These are phyloP conservation scores for Lasiurus borealis DNA, from an alignment of 2,113 vertebrate species.

Conservation along the genomic window DNA sequence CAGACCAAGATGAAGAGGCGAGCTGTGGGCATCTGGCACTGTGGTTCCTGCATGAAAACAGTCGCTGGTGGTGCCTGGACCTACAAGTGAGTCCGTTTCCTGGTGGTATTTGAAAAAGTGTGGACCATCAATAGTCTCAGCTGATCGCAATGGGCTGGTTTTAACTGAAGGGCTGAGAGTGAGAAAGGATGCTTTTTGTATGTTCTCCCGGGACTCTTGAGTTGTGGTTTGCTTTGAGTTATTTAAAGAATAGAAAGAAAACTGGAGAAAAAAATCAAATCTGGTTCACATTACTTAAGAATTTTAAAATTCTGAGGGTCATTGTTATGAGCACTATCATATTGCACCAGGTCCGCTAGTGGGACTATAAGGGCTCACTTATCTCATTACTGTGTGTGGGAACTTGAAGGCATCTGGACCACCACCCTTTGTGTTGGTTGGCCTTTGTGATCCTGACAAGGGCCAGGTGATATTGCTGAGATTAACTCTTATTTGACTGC, in stretches of 20 bases:
- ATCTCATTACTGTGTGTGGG: neutral
- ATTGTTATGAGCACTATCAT: neutral
- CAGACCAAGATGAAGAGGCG: constrained; percentile 99
- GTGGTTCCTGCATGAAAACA: constrained; percentile 98
- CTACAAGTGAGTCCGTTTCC: constrained; percentile 92
- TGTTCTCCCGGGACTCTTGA: neutral
- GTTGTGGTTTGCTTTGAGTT: neutral
- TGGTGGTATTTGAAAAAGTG: neutral
- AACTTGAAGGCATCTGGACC: neutral
- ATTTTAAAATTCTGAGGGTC: neutral
- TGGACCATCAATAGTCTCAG: neutral
- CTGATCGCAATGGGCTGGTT: neutral
- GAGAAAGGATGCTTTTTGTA: neutral
- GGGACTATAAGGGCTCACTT: neutral
- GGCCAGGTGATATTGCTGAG: neutral
- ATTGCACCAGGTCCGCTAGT: neutral
- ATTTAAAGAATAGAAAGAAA: neutral
- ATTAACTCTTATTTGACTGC: too few species aligned
- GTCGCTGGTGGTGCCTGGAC: constrained; percentile 99
- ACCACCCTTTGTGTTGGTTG: neutral
- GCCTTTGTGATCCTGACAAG: neutral
- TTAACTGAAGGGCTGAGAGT: neutral
- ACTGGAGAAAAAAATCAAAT: neutral
- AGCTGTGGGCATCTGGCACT: constrained; percentile 99
- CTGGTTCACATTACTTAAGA: neutral